A percentile compares a stretch with the other conserved stretches of the same genome.
Conservation (phyloP, 1,140 invertebrate genomes). For the Eumeta japonica region DNA sequence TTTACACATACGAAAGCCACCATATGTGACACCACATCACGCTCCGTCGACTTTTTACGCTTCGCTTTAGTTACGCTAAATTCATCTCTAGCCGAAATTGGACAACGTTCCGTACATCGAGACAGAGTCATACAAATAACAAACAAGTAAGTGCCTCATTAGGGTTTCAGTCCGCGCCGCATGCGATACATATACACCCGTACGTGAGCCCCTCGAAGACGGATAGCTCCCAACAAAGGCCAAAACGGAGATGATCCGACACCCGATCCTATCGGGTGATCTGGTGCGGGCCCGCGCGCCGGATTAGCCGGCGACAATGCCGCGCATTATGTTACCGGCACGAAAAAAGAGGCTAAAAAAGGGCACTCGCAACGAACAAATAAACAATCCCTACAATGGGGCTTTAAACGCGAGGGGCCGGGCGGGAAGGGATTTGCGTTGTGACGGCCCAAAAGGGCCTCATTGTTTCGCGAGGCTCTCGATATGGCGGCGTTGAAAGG, state of each 20-base stretch:
- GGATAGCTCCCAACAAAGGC: background rate
- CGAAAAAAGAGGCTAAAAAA: conserved; percentile 28
- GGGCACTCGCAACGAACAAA: conserved; percentile 15
- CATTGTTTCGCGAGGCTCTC: conserved; percentile 46
- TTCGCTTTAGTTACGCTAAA: no score
- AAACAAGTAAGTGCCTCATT: no score
- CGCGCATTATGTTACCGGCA: conserved; percentile 41
- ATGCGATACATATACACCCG: no score
- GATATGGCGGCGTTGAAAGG: conserved; percentile 1
- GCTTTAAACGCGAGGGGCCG: no score
- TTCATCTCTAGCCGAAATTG: no score
- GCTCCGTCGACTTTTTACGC: no score
- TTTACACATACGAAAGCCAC: no score
- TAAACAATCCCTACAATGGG: conserved; percentile 40
- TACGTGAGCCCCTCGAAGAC: no score
- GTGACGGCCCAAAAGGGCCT: conserved; percentile 27
- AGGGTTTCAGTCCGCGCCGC: no score
- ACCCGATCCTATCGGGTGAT: conserved; percentile 15
- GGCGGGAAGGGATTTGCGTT: conserved; percentile 49
- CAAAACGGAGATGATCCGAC: conserved; percentile 28
- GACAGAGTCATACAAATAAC: no score
- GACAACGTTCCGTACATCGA: no score
- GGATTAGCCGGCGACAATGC: conserved; percentile 22
- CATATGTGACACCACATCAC: no score
- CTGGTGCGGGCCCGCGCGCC: background rate